Conservation (phyloP, 2,888 invertebrate species). For the Pegoplata infirma region DNA sequence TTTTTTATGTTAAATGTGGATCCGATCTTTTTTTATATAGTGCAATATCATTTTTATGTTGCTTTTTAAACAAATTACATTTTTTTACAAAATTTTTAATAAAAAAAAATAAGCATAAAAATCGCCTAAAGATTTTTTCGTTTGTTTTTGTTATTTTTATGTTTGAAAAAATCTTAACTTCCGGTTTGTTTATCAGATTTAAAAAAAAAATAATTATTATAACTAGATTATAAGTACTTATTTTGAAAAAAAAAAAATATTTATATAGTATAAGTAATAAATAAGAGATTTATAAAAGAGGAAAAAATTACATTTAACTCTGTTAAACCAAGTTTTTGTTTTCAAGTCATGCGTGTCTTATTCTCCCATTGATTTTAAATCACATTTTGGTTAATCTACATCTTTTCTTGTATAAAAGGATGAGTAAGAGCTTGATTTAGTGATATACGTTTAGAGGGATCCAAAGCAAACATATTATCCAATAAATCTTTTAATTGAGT, state of each 20-base stretch:
- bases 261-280: slow-evolving; percentile 28
- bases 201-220: too few species aligned
- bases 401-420: slow-evolving; percentile 97
- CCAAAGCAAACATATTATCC: slow-evolving; percentile 93
- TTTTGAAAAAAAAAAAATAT: slow-evolving; percentile 19
- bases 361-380: neutral
- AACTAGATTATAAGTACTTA: slow-evolving; percentile 15
- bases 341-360: slow-evolving; percentile 18
- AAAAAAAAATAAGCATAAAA: slow-evolving; percentile 1
- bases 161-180: slow-evolving; percentile 4
- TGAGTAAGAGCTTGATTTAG: slow-evolving; percentile 96
- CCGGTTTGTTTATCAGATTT: neutral
- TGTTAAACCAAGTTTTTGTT: slow-evolving; percentile 45
- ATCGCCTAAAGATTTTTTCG: neutral
- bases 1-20: neutral
- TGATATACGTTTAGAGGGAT: slow-evolving; percentile 94
- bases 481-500: slow-evolving; percentile 94
- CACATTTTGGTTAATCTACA: slow-evolving; percentile 77
- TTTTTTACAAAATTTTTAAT: neutral
- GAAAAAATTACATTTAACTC: slow-evolving; percentile 60
- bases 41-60: neutral
- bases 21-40: neutral
- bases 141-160: slow-evolving; percentile 9
- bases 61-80: neutral
- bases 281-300: slow-evolving; percentile 36